Conservation (phyloP, 2,113 vertebrate genomes). For the Trinectes maculatus region DNA sequence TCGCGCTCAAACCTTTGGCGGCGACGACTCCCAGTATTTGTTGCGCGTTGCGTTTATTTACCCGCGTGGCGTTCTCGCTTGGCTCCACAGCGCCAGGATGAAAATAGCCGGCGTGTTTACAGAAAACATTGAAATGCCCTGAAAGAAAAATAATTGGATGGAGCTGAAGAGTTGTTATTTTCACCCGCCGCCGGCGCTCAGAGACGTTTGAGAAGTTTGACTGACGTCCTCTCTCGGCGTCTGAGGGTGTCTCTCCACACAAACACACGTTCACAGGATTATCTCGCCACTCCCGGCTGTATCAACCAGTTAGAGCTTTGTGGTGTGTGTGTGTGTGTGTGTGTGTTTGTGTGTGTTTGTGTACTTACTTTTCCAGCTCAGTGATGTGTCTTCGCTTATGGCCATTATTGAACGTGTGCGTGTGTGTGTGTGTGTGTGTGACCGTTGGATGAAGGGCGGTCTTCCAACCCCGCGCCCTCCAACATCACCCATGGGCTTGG, state of each 20-base stretch:
- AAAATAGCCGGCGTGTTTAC: constrained; percentile 42
- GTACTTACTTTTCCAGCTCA: constrained; percentile 18
- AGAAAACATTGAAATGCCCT: constrained; percentile 40
- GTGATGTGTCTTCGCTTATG: constrained; percentile 34
- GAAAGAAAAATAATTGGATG: constrained; percentile 56
- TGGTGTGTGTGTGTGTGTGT: constrained; percentile 9
- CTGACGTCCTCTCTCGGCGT: constrained; percentile 51
- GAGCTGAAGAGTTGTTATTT: constrained; percentile 44
- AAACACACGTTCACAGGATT: constrained; percentile 62
- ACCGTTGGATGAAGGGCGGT: constrained; percentile 45
- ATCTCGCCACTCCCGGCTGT: constrained; percentile 51
- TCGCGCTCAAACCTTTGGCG: constrained; percentile 13
- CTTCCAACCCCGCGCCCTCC: constrained; percentile 59
- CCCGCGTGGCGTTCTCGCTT: no score
- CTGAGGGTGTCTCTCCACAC: constrained; percentile 44
- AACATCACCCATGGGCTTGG: constrained; percentile 73
- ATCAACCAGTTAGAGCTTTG: constrained; percentile 39
- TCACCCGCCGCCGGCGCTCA: constrained; percentile 32
- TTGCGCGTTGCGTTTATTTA: background rate
- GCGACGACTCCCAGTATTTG: constrained; percentile 23
- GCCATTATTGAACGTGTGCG: constrained; percentile 35
- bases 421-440: constrained; percentile 41
- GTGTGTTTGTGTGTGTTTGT: background rate
- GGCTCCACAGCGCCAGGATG: no score
- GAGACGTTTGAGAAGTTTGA: constrained; percentile 54